Evolutionary conservation across 2,797 vertebrate genomes (phyloP).

Genomic region (Enteromius fasciolatus): DNA sequence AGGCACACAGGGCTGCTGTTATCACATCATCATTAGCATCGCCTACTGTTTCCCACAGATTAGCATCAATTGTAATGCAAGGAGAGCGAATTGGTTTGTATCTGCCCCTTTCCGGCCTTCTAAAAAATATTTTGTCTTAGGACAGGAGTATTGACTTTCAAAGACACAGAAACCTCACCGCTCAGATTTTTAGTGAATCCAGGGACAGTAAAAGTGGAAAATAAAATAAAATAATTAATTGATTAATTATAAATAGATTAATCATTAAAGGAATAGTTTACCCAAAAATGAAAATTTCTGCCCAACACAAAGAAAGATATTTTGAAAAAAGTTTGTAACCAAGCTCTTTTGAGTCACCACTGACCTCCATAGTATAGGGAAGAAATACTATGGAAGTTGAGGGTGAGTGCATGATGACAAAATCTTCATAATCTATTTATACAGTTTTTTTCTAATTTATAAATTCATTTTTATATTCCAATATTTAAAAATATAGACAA

Average conservation of each 20-base stretch:
- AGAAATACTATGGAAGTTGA: too few species aligned
- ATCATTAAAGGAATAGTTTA: not conserved
- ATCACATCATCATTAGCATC: slow-evolving; percentile 34
- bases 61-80: not conserved
- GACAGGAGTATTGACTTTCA: not conserved
- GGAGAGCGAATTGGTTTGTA: not conserved
- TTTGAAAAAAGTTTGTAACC: too few species aligned
- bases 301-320: too few species aligned
- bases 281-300: too few species aligned
- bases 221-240: not conserved
- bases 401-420: too few species aligned
- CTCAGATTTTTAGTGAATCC: not conserved
- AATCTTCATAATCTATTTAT: too few species aligned
- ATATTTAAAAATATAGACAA: not conserved
- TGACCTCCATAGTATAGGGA: too few species aligned
- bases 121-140: not conserved
- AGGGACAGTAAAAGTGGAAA: not conserved
- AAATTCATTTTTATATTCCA: not conserved
- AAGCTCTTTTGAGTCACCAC: too few species aligned
- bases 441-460: not conserved
- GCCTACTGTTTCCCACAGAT: slow-evolving; percentile 4
- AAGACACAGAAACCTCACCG: not conserved
- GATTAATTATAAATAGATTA: not conserved
- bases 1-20: slow-evolving; percentile 9
- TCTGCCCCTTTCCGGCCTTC: not conserved